Evolutionary conservation across 30 jellyfish, hydroid and myxozoan genomes (phyloP), one percentile per base, ranked within the genome.

Genomic region (Aurelia sp.): DNA sequence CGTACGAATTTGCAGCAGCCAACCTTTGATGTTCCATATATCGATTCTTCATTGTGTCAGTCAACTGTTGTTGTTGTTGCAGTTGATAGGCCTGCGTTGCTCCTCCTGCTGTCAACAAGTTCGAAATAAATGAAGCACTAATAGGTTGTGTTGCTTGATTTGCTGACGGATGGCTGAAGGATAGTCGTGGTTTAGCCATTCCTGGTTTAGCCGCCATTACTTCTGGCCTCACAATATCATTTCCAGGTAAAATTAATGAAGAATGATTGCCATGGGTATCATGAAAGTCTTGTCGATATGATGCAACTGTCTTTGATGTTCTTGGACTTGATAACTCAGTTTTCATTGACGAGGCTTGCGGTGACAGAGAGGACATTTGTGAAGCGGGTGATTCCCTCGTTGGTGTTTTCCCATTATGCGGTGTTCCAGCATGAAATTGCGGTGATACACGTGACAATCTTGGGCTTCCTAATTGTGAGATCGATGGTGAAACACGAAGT

Each of bases 401-500:
- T 20, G 89, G 89, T 50, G 89, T 79, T 63, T 24, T 79, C 27
- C 80, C 65, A 21, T 66, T 62, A 66, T 47, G 33, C 10, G 13
- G 69, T 21, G 69, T 18, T 3, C 69, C 65, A 20, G 27, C 27
- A 8, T 66, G 80, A 30, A 18, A 66, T 57, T 38, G 88, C 21
- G 31, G 66, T 21, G 55, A 20, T 20, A 41, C 63, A 31, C 19
- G 78, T 24, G 38, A 4, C 87, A 76, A 57, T 47, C 89, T 63
- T 40, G 63, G 73, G 22, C 89, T 63, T 24, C 91, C 91, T 38
- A 84, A 51, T 62, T 72, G 93, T 21, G 93, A 66, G 7, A 74
- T 76, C 5, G 93, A 71, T 13, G 93, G 88, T 7, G 93, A 71
- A 24, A 84, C 76, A 53, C 87, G 77, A 19, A 84, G 63, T 27